phyloP scores from a whole-genome alignment of 2,888 invertebrate species.

The Drosophila niveifrons region DNA sequence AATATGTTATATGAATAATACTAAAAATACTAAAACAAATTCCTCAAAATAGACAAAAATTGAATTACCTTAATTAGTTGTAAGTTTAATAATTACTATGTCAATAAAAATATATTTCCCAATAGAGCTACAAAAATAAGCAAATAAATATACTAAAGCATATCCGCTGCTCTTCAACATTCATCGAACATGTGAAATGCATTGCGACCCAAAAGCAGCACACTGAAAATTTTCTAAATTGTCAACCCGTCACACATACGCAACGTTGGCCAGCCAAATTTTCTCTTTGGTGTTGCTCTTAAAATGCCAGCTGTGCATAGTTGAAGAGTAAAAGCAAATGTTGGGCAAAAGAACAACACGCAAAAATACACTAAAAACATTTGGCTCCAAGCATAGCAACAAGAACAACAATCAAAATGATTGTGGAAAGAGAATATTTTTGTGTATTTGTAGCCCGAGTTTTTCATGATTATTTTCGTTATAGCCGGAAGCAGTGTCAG shows the following conservation, averaged over 20 bases:
- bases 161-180: not conserved
- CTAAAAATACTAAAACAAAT: not conserved
- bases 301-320: slow-evolving; percentile 33
- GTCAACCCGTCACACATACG: slow-evolving; percentile 56
- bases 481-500: slow-evolving; percentile 21
- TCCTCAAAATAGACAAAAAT: no score
- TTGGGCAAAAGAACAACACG: slow-evolving; percentile 10
- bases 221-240: not conserved
- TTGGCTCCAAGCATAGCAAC: not conserved
- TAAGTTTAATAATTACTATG: no score
- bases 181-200: not conserved
- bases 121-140: no score
- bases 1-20: not conserved
- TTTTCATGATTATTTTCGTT: slow-evolving; percentile 42
- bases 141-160: not conserved
- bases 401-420: not conserved
- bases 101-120: no score
- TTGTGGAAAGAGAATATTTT: slow-evolving; percentile 16
- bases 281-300: slow-evolving; percentile 53
- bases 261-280: slow-evolving; percentile 29
- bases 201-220: not conserved
- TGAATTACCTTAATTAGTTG: no score
- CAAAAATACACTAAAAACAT: slow-evolving; percentile 1
- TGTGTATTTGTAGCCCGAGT: slow-evolving; percentile 32
- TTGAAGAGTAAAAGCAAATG: slow-evolving; percentile 39